Base-by-base conservation (phyloP, 1,140 invertebrate species). In the Amyelois transitella region DNA sequence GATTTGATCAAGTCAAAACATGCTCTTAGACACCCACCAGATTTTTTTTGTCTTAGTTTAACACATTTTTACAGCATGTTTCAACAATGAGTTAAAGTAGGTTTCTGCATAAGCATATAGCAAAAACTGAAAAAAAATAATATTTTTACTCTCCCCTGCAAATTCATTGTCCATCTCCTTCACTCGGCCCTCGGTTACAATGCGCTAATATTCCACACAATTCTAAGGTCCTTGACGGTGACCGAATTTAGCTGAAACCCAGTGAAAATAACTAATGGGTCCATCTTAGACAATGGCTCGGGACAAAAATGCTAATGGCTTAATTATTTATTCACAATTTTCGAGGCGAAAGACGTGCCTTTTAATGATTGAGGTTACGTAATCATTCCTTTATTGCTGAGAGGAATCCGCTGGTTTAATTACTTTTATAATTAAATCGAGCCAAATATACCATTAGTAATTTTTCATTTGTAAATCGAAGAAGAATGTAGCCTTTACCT, bases 251-350 rank as follows among this genome's bases (percentile, higher is more conserved):
- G 20, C 45, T 19, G 32, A 38, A 38, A 38, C n/a, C 32, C n/a
- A 6, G n/a, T n/a, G 45, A 48, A 48, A 48, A 48, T 38, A 38
- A 38, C 45, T 21, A 48, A 48, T 48, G 45, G 20, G 45, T 19
- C 20, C 10, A 4, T 48, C 20, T 48, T 21, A 14, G 12, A 48
- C 20, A 48, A 48, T 21, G 45, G 14, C 20, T 4, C 8, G 18
- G 45, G 45, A 48, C 45, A 48, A 48, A 48, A 48, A 48, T 21
- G 18, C 20, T 48, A 48, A 48, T 48, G 45, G 45, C 45, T 20
- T 25, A 54, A 54, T 45, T 28, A 54, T 45, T 45, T 45, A 45
- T 54, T 54, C 43, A 47, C 20, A 21, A 21, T 21, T n/a, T n/a
- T 48, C 14, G 20, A 38, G 45, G 45, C 18, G 20, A 48, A 48